Conservation (phyloP, 2,113 vertebrate species). For the Gambusia holbrooki region DNA sequence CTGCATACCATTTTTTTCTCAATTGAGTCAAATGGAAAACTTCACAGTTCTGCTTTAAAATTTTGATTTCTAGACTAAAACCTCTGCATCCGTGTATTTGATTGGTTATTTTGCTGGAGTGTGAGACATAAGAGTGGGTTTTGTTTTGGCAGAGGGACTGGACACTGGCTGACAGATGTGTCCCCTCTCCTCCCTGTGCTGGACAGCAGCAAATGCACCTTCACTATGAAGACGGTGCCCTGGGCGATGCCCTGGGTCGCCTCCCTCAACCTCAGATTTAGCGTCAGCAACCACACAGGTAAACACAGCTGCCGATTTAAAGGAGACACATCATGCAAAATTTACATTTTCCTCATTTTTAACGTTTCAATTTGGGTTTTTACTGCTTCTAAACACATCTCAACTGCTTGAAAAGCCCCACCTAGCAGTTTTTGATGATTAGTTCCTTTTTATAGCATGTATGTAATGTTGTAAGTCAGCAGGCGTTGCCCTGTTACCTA, state of each 20-base stretch:
- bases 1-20: not conserved
- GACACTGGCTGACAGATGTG: slow-evolving; percentile 82
- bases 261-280: slow-evolving; percentile 82
- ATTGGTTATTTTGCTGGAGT: not conserved
- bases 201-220: slow-evolving; percentile 67
- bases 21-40: not conserved
- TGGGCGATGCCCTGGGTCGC: slow-evolving; percentile 83
- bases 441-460: too few relatives aligned
- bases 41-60: not conserved
- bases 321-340: too few relatives aligned
- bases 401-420: too few relatives aligned
- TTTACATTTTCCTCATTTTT: too few relatives aligned
- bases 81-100: too few relatives aligned
- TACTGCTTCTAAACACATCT: too few relatives aligned
- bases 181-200: slow-evolving; percentile 80
- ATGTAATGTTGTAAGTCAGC: too few relatives aligned
- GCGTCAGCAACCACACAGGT: slow-evolving; percentile 62
- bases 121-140: not conserved
- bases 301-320: not conserved
- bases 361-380: too few relatives aligned
- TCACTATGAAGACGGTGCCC: slow-evolving; percentile 80
- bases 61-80: not conserved
- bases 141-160: slow-evolving; percentile 70
- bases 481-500: too few relatives aligned
- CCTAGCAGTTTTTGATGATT: too few relatives aligned